A percentile compares a stretch with the other conserved stretches of the same genome.
Evolutionary conservation across 2,888 invertebrate species (phyloP).

Genomic region (Synergus gifuensis): DNA sequence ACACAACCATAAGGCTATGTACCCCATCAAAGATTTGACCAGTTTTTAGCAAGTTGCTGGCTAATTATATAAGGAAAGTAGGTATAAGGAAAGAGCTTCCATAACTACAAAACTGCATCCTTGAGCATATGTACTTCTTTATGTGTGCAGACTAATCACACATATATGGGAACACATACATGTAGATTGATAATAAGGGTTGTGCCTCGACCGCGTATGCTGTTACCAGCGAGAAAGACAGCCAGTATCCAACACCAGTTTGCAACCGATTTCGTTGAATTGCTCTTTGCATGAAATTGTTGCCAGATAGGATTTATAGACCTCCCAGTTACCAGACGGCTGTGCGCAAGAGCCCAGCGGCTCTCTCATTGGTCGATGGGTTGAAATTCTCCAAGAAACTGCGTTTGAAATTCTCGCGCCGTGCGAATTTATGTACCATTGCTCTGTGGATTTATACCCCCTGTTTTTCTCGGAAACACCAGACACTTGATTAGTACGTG

Average conservation of each 20-base stretch:
- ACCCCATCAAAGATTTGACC: too few species aligned
- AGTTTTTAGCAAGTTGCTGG: too few species aligned
- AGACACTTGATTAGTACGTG: constrained; percentile 55
- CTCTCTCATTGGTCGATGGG: constrained; percentile 19
- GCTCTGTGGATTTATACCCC: background rate
- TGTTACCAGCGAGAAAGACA: constrained; percentile 16
- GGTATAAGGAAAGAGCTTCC: background rate
- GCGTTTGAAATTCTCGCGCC: constrained; percentile 18
- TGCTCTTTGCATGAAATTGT: constrained; percentile 55
- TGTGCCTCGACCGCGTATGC: background rate
- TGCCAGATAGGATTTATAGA: constrained; percentile 50
- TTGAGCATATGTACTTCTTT: constrained; percentile 1
- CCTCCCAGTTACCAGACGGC: constrained; percentile 37
- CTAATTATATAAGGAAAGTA: too few species aligned
- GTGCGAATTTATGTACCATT: constrained; percentile 23
- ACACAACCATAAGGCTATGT: too few species aligned
- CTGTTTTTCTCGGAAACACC: constrained; percentile 42
- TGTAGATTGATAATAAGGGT: constrained; percentile 35
- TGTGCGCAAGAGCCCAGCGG: constrained; percentile 38
- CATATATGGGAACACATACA: constrained; percentile 14
- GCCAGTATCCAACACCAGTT: constrained; percentile 15
- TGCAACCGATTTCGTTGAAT: constrained; percentile 50
- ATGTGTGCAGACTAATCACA: constrained; percentile 20
- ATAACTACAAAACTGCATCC: background rate
- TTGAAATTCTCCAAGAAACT: background rate